Evolutionary conservation across 2,113 vertebrate genomes (phyloP), one percentile per base, ranked within the genome.

Genomic region (Phoxinus phoxinus): DNA sequence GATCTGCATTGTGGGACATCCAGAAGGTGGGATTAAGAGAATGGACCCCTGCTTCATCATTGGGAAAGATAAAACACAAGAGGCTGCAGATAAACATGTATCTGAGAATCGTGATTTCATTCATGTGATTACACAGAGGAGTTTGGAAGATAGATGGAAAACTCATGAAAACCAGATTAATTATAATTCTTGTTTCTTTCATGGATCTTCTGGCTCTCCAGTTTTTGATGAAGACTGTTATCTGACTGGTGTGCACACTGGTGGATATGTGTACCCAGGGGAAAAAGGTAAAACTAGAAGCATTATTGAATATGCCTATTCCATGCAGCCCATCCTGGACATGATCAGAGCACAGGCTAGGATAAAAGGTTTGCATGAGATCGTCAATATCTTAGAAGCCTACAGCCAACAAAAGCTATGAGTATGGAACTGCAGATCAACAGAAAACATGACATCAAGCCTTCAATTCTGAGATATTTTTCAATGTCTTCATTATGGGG

Each of bases 1-100:
- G 6, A 89, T 94, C 82, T 91, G 88, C 73, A 89, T 94, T 4
- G 86, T 94, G 17, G 93, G 93, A 19, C 90, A 94, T 69, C 92
- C 91, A 37, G 8, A 2, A 0, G 78, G 15, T 0, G 59, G 59
- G 23, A 84, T 88, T 4, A 92, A 93, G 86, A 89, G 77, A 7
- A 87, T 83, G 0, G 91, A 94, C 41, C 25, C 76, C 3, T 91
- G 90, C 69, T 32, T 78, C 7, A 84, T 93, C 59, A 35, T 93
- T 84, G 27, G 11, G 10, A 0, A 0, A 21, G 15, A n/a, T 4
- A 6, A 79, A 3, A 30, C 19, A 8, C 3, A 0, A 3, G 10
- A 79, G 58, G 37, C 83, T 51, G 58, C 65, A 6, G 1, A 21
- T 8, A 56, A 67, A 61, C 72, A 81, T 10, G 0, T 25, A 15